phyloP scores from a whole-genome alignment of 2,797 vertebrate species.

The Molothrus aeneus region DNA sequence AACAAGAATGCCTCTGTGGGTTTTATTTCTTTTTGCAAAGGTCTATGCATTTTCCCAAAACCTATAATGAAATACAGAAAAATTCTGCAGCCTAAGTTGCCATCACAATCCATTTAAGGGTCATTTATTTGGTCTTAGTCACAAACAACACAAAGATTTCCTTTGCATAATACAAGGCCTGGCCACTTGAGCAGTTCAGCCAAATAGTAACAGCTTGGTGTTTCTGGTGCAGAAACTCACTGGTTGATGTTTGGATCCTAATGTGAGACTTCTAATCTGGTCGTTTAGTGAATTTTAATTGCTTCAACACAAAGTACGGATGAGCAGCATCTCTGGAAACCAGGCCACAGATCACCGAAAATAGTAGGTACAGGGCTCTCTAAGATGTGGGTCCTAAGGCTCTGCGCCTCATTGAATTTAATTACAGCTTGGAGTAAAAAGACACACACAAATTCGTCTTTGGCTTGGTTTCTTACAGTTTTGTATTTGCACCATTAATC shows the following conservation, averaged over 20 bases:
- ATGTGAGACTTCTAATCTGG: background rate
- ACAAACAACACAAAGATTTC: background rate
- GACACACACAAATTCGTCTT: background rate
- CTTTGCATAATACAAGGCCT: background rate
- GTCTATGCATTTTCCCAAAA: background rate
- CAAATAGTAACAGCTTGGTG: background rate
- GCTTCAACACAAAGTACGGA: background rate
- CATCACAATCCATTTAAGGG: background rate
- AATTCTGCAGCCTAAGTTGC: background rate
- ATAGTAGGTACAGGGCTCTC: background rate
- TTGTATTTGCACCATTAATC: background rate
- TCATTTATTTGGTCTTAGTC: background rate
- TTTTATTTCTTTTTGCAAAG: background rate
- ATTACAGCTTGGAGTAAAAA: slow-evolving; percentile 9
- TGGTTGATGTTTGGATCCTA: background rate
- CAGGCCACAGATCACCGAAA: background rate
- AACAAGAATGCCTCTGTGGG: background rate
- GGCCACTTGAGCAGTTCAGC: background rate
- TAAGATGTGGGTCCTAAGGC: background rate
- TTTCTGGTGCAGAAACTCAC: background rate
- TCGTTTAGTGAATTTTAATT: background rate
- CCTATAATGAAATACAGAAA: background rate
- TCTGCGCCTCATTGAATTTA: background rate
- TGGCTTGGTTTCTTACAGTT: background rate
- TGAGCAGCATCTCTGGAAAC: background rate